Conservation (phyloP, 2,888 invertebrate genomes). For the Meteorus colon region DNA sequence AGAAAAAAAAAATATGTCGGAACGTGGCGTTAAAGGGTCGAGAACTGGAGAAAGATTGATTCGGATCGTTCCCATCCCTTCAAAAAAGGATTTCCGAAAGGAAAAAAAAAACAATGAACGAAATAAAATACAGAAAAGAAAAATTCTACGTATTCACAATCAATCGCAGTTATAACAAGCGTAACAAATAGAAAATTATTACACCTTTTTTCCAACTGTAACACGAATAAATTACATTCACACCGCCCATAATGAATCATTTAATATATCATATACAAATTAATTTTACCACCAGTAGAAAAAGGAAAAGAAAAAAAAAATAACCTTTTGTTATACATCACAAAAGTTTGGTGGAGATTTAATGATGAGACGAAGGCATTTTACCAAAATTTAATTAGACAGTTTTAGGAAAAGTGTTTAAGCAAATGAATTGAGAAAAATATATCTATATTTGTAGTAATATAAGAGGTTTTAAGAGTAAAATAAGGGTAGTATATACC, state of each 20-base stretch:
- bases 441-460: background rate
- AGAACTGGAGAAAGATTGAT: constrained; percentile 30
- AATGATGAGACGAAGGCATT: constrained; percentile 17
- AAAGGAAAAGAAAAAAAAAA: background rate
- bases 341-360: background rate
- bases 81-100: background rate
- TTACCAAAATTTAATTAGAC: constrained; percentile 37
- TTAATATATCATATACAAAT: background rate
- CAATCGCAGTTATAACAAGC: constrained; percentile 10
- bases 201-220: background rate
- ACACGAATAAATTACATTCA: background rate
- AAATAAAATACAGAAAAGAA: background rate
- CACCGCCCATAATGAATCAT: background rate
- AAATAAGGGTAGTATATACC: background rate
- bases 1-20: constrained; percentile 1
- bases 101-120: background rate
- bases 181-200: constrained; percentile 17
- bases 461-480: background rate
- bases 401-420: constrained; percentile 17
- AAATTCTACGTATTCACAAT: background rate
- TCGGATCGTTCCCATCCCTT: constrained; percentile 22
- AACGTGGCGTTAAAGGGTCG: constrained; percentile 14
- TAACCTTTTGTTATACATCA: background rate
- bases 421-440: constrained; percentile 4
- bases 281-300: background rate